A percentile compares a stretch with the other conserved stretches of the same genome.
These are phyloP conservation scores for Charina bottae DNA, from an alignment of 2,113 vertebrate genomes.

Conservation along the genomic window DNA sequence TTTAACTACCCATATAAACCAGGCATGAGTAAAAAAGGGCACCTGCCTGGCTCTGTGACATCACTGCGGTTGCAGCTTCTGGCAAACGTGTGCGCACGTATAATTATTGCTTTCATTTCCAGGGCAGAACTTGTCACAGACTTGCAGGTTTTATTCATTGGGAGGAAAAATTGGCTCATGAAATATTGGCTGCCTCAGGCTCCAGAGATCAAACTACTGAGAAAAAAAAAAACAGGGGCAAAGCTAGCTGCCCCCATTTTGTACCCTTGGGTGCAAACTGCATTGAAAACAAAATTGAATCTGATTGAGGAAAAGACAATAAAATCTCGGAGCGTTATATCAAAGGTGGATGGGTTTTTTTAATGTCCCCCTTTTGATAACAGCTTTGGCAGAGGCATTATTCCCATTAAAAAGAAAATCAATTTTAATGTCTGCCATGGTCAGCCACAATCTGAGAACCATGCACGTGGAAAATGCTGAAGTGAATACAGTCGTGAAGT, in stretches of 20 bases:
- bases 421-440: conserved; percentile 37
- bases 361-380: conserved; percentile 61
- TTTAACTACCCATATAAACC: not conserved
- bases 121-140: not conserved
- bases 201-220: conserved; percentile 41
- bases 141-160: not conserved
- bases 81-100: not conserved
- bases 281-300: conserved; percentile 59
- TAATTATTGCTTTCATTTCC: not conserved
- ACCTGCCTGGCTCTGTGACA: not conserved
- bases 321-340: conserved; percentile 59
- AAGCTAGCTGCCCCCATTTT: conserved; percentile 50
- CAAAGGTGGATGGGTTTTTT: conserved; percentile 17
- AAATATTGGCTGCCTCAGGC: conserved; percentile 36
- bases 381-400: conserved; percentile 67
- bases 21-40: not conserved
- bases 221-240: conserved; percentile 49
- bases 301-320: conserved; percentile 62
- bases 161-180: not conserved
- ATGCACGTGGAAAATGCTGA: conserved; percentile 24
- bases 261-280: conserved; percentile 50
- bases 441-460: conserved; percentile 31
- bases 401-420: conserved; percentile 58
- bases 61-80: not conserved
- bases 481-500: not conserved